Conservation (phyloP, 2,888 invertebrate genomes). For the Daptonema setosum region DNA sequence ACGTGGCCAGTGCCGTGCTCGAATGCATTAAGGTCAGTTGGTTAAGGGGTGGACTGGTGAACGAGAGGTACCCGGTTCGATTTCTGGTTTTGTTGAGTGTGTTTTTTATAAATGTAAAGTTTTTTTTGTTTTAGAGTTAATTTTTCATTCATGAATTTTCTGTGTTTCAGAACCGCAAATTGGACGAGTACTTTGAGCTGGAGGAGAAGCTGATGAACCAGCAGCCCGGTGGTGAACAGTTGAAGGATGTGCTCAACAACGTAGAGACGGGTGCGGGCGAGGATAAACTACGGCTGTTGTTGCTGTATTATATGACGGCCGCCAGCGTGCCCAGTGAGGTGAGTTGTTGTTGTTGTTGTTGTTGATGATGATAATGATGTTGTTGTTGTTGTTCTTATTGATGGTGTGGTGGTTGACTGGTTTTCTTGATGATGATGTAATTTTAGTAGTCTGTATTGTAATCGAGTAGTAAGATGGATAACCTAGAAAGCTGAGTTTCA, state of each 20-base stretch:
- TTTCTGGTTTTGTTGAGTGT: too few relatives aligned
- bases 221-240: slow-evolving; percentile 44
- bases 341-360: neutral
- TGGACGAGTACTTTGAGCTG: slow-evolving; percentile 86
- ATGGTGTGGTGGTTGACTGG: too few relatives aligned
- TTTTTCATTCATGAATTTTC: neutral
- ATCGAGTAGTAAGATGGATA: too few relatives aligned
- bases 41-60: neutral
- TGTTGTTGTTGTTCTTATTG: slow-evolving; percentile 5
- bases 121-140: neutral
- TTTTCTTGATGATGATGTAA: neutral
- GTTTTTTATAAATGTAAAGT: neutral
- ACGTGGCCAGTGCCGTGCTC: slow-evolving; percentile 58
- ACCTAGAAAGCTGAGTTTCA: too few relatives aligned
- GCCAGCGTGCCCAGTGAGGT: neutral
- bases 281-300: slow-evolving; percentile 74
- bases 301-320: slow-evolving; percentile 45
- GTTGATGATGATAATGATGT: slow-evolving; percentile 1
- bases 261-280: slow-evolving; percentile 57
- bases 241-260: slow-evolving; percentile 68
- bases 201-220: slow-evolving; percentile 85
- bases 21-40: slow-evolving; percentile 39
- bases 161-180: slow-evolving; percentile 45
- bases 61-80: too few relatives aligned
- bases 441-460: neutral